A percentile compares a stretch with the other conserved stretches of the same genome.
These are phyloP conservation scores for Erythrocercus mccallii DNA, from an alignment of 2,113 vertebrate genomes.

Conservation along the genomic window DNA sequence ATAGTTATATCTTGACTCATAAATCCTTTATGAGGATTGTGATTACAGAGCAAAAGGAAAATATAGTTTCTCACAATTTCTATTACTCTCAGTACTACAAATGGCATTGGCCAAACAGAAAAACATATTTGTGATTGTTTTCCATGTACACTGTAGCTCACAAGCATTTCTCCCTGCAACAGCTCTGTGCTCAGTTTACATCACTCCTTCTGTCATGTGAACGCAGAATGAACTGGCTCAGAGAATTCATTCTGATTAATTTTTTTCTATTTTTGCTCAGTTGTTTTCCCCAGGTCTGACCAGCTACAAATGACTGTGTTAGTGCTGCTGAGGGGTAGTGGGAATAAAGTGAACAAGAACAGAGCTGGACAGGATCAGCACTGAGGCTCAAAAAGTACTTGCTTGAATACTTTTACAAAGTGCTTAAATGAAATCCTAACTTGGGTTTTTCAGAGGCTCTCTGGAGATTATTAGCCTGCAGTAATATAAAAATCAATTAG, in stretches of 20 bases:
- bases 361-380: not conserved
- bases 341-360: not conserved
- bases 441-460: not conserved
- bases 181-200: not conserved
- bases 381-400: not conserved
- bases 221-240: not conserved
- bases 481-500: constrained; percentile 3
- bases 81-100: not conserved
- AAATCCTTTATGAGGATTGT: not conserved
- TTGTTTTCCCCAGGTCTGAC: not conserved
- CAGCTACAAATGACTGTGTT: not conserved
- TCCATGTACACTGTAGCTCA: not conserved
- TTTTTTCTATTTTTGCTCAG: not conserved
- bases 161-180: not conserved
- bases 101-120: not conserved
- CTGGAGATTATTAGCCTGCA: not conserved
- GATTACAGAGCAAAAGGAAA: not conserved
- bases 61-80: not conserved
- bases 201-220: not conserved
- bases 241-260: not conserved
- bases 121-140: not conserved
- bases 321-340: not conserved
- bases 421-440: not conserved
- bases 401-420: not conserved
- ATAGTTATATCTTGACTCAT: not conserved